These are phyloP conservation scores for Mesaphorura yosii DNA, from an alignment of 1,140 invertebrate genomes.

Conservation along the genomic window DNA sequence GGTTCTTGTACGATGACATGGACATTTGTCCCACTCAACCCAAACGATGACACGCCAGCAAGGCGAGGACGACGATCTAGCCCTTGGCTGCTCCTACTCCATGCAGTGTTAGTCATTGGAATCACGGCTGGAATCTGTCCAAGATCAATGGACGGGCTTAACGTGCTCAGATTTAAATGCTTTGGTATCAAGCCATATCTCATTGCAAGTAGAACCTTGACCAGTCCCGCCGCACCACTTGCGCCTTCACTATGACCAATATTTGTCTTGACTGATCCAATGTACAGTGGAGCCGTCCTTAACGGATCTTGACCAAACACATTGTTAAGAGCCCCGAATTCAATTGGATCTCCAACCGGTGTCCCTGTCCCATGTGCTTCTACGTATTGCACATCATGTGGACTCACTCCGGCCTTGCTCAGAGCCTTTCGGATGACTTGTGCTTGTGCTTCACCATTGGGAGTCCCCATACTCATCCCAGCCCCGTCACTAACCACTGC, in stretches of 20 bases:
- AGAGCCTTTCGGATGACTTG: not conserved
- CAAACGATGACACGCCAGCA: conserved; percentile 6
- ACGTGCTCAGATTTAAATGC: not conserved
- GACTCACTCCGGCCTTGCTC: not conserved
- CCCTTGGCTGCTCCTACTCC: not conserved
- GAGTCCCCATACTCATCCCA: conserved; percentile 1
- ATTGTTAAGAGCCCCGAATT: not conserved
- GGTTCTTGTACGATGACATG: conserved; percentile 8
- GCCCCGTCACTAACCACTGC: conserved; percentile 2
- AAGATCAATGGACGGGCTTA: conserved; percentile 5
- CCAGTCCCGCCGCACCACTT: conserved; percentile 50
- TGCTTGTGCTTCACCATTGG: conserved; percentile 1
- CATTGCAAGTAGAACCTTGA: conserved; percentile 10
- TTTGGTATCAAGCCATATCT: not conserved
- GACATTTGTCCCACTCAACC: conserved; percentile 2
- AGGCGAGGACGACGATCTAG: not conserved
- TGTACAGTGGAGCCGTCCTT: conserved; percentile 53
- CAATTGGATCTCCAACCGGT: not conserved
- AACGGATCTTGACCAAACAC: not conserved
- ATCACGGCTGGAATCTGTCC: not conserved
- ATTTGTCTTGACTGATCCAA: conserved; percentile 88
- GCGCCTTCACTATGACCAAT: conserved; percentile 84
- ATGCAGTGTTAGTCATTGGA: not conserved
- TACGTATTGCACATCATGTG: not conserved
- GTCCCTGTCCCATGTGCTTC: conserved; percentile 11